Conservation (phyloP, 1,140 invertebrate genomes). For the Coelopa frigida region DNA sequence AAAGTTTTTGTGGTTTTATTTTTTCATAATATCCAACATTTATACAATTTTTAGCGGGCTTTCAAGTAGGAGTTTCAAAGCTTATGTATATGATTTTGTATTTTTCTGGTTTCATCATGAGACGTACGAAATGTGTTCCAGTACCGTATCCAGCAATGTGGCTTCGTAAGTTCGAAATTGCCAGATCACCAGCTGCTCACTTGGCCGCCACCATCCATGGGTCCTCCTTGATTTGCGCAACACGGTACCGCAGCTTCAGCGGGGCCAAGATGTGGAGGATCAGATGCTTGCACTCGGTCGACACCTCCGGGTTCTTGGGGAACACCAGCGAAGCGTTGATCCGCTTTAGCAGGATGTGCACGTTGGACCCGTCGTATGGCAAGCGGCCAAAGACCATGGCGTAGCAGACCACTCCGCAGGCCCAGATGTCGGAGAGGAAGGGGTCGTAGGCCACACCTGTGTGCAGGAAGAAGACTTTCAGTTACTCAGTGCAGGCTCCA, state of each 20-base stretch:
- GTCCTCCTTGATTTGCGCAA: conserved; percentile 57
- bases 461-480: background rate
- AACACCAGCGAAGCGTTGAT: conserved; percentile 65
- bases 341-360: conserved; percentile 69
- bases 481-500: too few species aligned
- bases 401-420: conserved; percentile 70
- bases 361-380: conserved; percentile 78
- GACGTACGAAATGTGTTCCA: too few species aligned
- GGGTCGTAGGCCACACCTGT: conserved; percentile 61
- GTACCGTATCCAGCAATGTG: too few species aligned
- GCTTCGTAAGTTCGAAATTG: too few species aligned
- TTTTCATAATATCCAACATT: too few species aligned
- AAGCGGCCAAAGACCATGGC: conserved; percentile 72
- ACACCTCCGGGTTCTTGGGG: conserved; percentile 58
- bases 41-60: too few species aligned
- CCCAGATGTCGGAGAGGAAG: conserved; percentile 69
- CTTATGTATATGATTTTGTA: too few species aligned
- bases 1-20: too few species aligned
- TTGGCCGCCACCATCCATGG: conserved; percentile 46
- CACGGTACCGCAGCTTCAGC: conserved; percentile 52
- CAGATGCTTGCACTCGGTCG: conserved; percentile 56
- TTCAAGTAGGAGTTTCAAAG: too few species aligned
- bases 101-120: too few species aligned
- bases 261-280: conserved; percentile 64
- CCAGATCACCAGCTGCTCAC: too few species aligned